Conservation (phyloP, 2,888 invertebrate species). For the Lepidocyrtoides sp. region DNA sequence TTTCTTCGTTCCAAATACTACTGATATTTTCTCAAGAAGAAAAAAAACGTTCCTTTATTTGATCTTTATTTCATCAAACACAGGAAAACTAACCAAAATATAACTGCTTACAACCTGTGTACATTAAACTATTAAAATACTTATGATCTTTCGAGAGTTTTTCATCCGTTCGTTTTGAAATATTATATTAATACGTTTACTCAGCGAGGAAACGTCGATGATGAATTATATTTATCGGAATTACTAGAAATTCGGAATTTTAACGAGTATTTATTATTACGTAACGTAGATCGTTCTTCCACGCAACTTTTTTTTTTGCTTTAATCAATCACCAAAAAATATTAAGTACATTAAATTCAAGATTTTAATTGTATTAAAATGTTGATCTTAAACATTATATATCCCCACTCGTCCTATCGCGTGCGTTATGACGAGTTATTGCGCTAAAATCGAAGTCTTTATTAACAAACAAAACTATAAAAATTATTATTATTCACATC, state of each 20-base stretch:
- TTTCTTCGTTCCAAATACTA: background rate
- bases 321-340: constrained; percentile 62
- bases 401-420: background rate
- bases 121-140: no score
- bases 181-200: constrained; percentile 38
- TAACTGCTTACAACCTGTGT: background rate
- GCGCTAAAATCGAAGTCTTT: no score
- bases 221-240: constrained; percentile 54
- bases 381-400: background rate
- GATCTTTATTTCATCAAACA: background rate
- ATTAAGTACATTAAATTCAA: constrained; percentile 18
- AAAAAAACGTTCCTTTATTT: background rate
- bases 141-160: constrained; percentile 50
- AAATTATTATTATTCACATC: no score
- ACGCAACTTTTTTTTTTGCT: constrained; percentile 62
- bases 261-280: constrained; percentile 40
- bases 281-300: constrained; percentile 76
- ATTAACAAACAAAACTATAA: no score
- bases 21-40: constrained; percentile 2
- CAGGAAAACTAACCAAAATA: background rate
- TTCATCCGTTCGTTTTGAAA: constrained; percentile 43
- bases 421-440: no score
- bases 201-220: constrained; percentile 41
- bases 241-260: constrained; percentile 44
- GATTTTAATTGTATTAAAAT: background rate